Evolutionary conservation across 2,113 vertebrate species (phyloP).

Genomic region (Eleginops maclovinus): DNA sequence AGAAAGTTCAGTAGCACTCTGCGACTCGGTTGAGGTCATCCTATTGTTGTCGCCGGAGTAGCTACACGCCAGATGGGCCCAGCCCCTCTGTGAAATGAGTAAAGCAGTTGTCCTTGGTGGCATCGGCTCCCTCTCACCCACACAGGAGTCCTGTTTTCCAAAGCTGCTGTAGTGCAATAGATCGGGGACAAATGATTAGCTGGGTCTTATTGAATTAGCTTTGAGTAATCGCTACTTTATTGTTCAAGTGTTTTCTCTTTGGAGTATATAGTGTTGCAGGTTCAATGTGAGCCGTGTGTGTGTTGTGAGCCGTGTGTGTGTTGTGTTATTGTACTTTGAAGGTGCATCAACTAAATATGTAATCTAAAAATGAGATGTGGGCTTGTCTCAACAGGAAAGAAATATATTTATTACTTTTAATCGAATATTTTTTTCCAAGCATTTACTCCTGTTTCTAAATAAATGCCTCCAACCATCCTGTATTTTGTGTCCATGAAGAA

Average conservation of each 20-base stretch:
- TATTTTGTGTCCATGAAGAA: slow-evolving; percentile 5
- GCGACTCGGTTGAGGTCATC: slow-evolving; percentile 51
- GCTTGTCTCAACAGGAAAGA: neutral
- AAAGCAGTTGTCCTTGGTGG: slow-evolving; percentile 59
- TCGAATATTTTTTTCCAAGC: too few species aligned
- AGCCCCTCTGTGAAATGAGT: slow-evolving; percentile 26
- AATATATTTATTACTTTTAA: neutral
- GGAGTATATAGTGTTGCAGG: slow-evolving; percentile 39
- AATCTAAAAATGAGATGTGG: too few species aligned
- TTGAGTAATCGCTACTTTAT: slow-evolving; percentile 48
- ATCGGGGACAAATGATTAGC: slow-evolving; percentile 51
- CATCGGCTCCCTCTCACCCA: slow-evolving; percentile 26
- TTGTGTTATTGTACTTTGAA: neutral
- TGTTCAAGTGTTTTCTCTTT: slow-evolving; percentile 61
- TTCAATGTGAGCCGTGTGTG: slow-evolving; percentile 20
- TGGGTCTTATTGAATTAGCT: slow-evolving; percentile 55
- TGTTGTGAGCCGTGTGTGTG: slow-evolving; percentile 1
- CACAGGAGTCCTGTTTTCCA: neutral
- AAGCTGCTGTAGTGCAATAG: slow-evolving; percentile 21
- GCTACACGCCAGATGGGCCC: slow-evolving; percentile 41
- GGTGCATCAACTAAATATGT: neutral
- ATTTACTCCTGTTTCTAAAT: too few species aligned
- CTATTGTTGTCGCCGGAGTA: slow-evolving; percentile 18
- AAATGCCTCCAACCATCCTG: neutral
- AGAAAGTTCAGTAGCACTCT: slow-evolving; percentile 12